Base-by-base conservation (phyloP, 2,888 invertebrate genomes). In the Pilophorus perplexus region DNA sequence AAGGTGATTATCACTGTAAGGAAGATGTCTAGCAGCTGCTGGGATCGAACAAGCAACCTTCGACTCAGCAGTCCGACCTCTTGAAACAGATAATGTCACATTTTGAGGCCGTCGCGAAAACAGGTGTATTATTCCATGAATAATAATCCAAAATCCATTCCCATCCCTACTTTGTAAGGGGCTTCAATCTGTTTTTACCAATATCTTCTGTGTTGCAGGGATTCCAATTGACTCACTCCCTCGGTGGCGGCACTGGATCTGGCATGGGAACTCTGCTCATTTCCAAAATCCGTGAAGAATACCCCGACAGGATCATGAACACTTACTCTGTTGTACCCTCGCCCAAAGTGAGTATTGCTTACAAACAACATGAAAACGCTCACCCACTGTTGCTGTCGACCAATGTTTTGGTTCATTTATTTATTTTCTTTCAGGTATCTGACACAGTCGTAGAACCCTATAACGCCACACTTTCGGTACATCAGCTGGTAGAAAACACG, bases 171-270 rank as follows among this genome's bases (percentile, higher is more conserved):
- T n/a, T n/a, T n/a, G n/a, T n/a, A n/a, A n/a, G n/a, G n/a, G n/a
- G n/a, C n/a, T n/a, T n/a, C n/a, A n/a, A n/a, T n/a, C n/a, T n/a
- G n/a, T n/a, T n/a, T n/a, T n/a, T n/a, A n/a, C n/a, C n/a, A n/a
- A n/a, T n/a, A n/a, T n/a, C n/a, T n/a, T n/a, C n/a, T 60, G 22
- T 60, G 16, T 12, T 60, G 14, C 73, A 76, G 75, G 93, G 93
- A 0, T 90, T 90, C 78, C 77, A 83, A 72, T 76, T 91, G 65
- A 85, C 89, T 0, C 90, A 90, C 75, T 93, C 92, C 0, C 81
- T 93, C 14, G 91, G 93, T 1, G 93, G 93, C 5, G 92, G 93
- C 14, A 93, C 92, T 0, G 93, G 93, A 0, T 90, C 90, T 0
- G 93, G 92, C 0, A 85, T 93, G 87, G 93, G 92, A 4, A 93